Evolutionary conservation across 2,888 invertebrate species (phyloP), one percentile per base, ranked within the genome.

Genomic region (Chrysolina oricalcia): DNA sequence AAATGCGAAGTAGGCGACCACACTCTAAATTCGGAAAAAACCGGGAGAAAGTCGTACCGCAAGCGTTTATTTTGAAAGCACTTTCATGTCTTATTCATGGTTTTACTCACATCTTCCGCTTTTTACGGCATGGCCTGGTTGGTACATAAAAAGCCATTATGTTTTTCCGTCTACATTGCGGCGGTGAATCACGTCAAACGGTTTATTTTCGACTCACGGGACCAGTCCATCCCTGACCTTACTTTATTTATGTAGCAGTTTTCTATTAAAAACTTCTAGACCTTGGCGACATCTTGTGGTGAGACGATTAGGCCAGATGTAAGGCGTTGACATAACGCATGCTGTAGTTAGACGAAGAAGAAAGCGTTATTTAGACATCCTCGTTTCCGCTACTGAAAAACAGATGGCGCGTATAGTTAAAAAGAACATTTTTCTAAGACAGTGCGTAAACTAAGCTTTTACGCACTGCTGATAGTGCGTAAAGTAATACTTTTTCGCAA

Each of bases 161-260:
- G 59, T 59, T 59, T 59, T 59, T 35, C 59, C 35, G 59, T 5
- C 59, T 59, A 59, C 59, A 59, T 59, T 59, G n/a, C 59, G 59
- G 27, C 0, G 59, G 59, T 59, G 27, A 59, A 27, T 59, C n/a
- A 41, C 56, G 66, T 27, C 43, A 40, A 23, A 27, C 53, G 46
- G 59, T 66, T 67, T 72, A 72, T 67, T 72, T 62, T 72, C 27
- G 59, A 62, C 59, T 56, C 59, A 41, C 46, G 23, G 63, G 64
- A 41, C 72, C 65, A 66, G 64, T 72, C 53, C 23, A 50, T 21
- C 72, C 72, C 53, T 72, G 72, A 72, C 72, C 72, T 72, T 43
- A 27, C 65, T 17, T 23, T 21, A 66, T 63, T 46, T 46, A 43
- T 50, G 63, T 59, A 59, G 35, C 43, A 23, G 41, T 19, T 63